Evolutionary conservation across 2,888 invertebrate genomes (phyloP), one percentile per base, ranked within the genome.

Genomic region (Zonitis immaculata): DNA sequence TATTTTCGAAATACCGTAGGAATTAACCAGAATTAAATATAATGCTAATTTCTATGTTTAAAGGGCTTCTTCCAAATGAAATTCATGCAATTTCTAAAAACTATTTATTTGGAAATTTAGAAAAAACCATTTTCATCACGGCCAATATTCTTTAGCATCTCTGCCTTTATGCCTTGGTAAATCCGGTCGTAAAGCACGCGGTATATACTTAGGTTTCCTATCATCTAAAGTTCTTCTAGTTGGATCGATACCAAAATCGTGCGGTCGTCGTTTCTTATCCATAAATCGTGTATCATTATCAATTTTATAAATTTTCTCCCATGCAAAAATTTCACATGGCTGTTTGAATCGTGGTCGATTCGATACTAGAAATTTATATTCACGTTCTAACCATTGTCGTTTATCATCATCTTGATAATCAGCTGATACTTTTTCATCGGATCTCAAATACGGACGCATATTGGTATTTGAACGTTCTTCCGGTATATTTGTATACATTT

Each of bases 241-340:
- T 3, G 85, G 84, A 72, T 86, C 82, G 16, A 80, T 72, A n/a
- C 75, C 76, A 51, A 83, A 73, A 72, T 91, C 87, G 73, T 88
- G 92, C 66, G 85, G 87, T 45, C 88, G 80, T 48, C 82, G 77
- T 63, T 79, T 85, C 6, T 85, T 78, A 47, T 91, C 91, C 74
- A 85, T 72, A 44, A 82, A 80, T 56, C 88, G 78, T 0, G 85
- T 88, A 9, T 88, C 80, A 65, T 84, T 77, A 67, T 86, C 76
- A 16, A 88, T 83, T 72, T 90, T 87, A 71, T 91, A 94, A 58
- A 94, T 87, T 59, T 82, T 82, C 69, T 93, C 91, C 93, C 93
- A 95, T 51, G 83, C 72, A 66, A 88, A 87, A 28, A 86, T 77
- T 77, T 93, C 91, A 18, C 89, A 87, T 9, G 74, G 53, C 42